Evolutionary conservation across 2,113 vertebrate species (phyloP), one percentile per base, ranked within the genome.

Genomic region (Ibidorhyncha struthersii): DNA sequence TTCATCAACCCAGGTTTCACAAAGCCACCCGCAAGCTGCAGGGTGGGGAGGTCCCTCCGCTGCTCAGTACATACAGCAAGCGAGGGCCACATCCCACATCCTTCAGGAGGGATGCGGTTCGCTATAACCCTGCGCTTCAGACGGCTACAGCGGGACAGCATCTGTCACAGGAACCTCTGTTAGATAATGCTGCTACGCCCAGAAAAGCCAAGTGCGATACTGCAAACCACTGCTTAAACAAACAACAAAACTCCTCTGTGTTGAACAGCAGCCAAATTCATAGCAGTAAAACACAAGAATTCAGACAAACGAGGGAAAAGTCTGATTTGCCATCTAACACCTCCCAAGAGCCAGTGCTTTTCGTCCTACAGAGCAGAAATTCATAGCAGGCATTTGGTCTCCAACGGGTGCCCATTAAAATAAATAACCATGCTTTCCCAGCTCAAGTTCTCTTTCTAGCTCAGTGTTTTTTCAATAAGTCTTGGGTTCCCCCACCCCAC

Each of bases 101-200:
- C 62, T 19, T 32, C 47, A 53, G 50, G 10, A 52, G 61, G 29
- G 43, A 70, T 17, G 55, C 9, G 32, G 23, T 3, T 85, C 32
- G 1, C n/a, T 43, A 3, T 2, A 9, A 41, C 41, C 36, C 43
- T 3, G 0, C 11, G 19, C 53, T 29, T 8, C 6, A 8, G 34
- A 82, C 25, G 40, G 82, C 66, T 70, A 13, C 43, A 38, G 61
- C 13, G 2, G 43, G 19, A 41, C 91, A 56, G 22, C 74, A 45
- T 14, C 21, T 38, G 0, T 6, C 71, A 14, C 34, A 43, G 38
- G 12, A 83, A 30, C 40, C 90, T 50, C 63, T 50, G 5, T 8
- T 34, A 66, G 56, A 53, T 30, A 74, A 40, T 2, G 23, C 56
- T 93, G 55, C 30, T 1, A 1, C 2, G 18, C 23, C 34, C 69